Evolutionary conservation across 2,888 invertebrate genomes (phyloP), one percentile per base, ranked within the genome.

Genomic region (Hanleya hanleyi): DNA sequence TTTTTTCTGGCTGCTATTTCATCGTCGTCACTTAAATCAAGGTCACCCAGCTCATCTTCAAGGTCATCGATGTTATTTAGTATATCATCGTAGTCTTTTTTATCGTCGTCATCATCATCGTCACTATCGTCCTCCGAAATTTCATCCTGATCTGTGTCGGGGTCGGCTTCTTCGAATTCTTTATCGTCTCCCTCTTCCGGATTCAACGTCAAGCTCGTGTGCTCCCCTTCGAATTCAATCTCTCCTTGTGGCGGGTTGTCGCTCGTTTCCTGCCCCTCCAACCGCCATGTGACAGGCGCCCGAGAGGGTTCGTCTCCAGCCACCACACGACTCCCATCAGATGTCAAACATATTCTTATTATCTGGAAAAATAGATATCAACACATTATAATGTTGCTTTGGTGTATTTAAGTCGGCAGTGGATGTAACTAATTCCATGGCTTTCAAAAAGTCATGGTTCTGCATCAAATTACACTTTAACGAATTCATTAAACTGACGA

Each of bases 101-200:
- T 38, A 37, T 35, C 37, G 22, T 68, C 68, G 26, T 57, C 64
- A 49, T 64, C 68, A 18, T 15, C 38, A 4, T 49, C 49, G 6
- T 62, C 61, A 9, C 41, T 61, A 7, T 51, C 67, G 33, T 61
- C 62, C 18, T 47, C 62, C 4, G 57, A n/a, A 41, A 26, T 9
- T 36, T 68, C 72, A 49, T 37, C 72, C n/a, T 35, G 32, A 26
- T 68, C 72, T 3, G 61, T 47, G 61, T 72, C 72, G 26, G 68
- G 68, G 37, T 72, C 68, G 50, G 15, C 37, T 38, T 67, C 37
- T 33, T 49, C 50, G 29, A 62, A 47, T 5, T 26, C n/a, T 32
- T 38, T 35, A 36, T 61, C 69, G 12, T 36, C 22, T 22, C 26
- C 22, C 18, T 26, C 57, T 18, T 15, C 22, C 4, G 32, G 29